These are phyloP conservation scores for Oophaga pumilio DNA, from an alignment of 2,113 vertebrate species.

Conservation along the genomic window DNA sequence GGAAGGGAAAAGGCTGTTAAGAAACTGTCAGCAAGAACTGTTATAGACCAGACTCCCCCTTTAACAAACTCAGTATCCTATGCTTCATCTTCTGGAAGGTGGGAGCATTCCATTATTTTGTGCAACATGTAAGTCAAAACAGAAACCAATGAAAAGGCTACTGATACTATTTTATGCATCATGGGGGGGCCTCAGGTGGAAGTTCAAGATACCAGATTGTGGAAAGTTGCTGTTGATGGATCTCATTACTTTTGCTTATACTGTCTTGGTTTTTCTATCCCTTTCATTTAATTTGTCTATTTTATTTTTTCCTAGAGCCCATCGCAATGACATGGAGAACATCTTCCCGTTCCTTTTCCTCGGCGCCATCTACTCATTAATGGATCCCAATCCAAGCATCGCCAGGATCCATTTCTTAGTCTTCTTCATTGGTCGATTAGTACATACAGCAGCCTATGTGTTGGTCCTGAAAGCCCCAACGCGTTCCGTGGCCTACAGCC, in stretches of 20 bases:
- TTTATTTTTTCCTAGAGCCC: slow-evolving; percentile 75
- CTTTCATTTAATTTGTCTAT: not conserved
- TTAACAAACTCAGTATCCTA: too few relatives aligned
- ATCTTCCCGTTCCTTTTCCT: slow-evolving; percentile 95
- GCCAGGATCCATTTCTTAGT: slow-evolving; percentile 87
- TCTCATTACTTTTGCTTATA: not conserved
- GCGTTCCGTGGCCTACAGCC: slow-evolving; percentile 81
- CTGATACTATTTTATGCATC: too few relatives aligned
- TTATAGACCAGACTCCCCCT: too few relatives aligned
- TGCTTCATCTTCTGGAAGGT: too few relatives aligned
- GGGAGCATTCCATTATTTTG: too few relatives aligned
- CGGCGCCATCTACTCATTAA: slow-evolving; percentile 86
- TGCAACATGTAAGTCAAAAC: too few relatives aligned
- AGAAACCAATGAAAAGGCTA: too few relatives aligned
- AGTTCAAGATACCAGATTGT: not conserved
- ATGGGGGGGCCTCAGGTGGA: too few relatives aligned
- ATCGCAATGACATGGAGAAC: slow-evolving; percentile 91
- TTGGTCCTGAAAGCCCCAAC: slow-evolving; percentile 77
- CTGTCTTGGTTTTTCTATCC: not conserved
- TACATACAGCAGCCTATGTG: slow-evolving; percentile 87
- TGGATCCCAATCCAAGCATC: slow-evolving; percentile 73
- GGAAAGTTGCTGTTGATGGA: not conserved
- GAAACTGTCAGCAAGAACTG: too few relatives aligned
- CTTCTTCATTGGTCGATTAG: slow-evolving; percentile 79
- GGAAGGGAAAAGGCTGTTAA: too few relatives aligned